phyloP scores from a whole-genome alignment of 1,140 invertebrate species.

The Epicauta chinensis region DNA sequence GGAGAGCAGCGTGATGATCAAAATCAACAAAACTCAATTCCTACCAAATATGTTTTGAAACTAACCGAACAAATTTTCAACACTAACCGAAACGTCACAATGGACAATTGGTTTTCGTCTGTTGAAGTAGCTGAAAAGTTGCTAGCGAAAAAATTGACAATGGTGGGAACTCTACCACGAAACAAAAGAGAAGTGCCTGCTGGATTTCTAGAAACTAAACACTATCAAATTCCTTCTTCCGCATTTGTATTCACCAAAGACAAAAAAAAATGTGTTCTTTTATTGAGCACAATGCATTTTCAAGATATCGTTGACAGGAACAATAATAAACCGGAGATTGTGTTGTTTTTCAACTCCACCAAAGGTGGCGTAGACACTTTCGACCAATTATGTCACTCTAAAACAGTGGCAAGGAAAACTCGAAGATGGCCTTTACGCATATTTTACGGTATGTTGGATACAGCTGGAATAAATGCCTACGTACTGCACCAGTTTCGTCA shows the following conservation, averaged over 20 bases:
- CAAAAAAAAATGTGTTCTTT: constrained; percentile 26
- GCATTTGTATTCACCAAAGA: constrained; percentile 19
- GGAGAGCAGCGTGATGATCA: constrained; percentile 31
- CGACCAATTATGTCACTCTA: constrained; percentile 17
- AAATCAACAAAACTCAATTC: constrained; percentile 18
- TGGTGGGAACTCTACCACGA: constrained; percentile 33
- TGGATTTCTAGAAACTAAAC: background rate
- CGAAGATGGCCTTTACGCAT: constrained; percentile 18
- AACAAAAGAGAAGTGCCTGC: constrained; percentile 27
- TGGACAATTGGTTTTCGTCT: constrained; percentile 18
- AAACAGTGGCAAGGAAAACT: constrained; percentile 13
- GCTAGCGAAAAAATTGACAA: constrained; percentile 27
- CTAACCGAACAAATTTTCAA: constrained; percentile 19
- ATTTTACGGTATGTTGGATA: constrained; percentile 13
- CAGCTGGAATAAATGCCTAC: background rate
- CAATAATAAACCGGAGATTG: constrained; percentile 13
- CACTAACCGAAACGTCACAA: constrained; percentile 14
- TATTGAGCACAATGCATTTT: constrained; percentile 32
- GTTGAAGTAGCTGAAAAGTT: constrained; percentile 24
- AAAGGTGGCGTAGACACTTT: constrained; percentile 20
- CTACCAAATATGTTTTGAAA: constrained; percentile 21
- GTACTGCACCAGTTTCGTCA: no score
- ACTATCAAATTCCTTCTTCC: background rate
- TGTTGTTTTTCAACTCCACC: constrained; percentile 19
- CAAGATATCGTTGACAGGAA: constrained; percentile 17